A percentile compares a stretch with the other conserved stretches of the same genome.
phyloP scores from a whole-genome alignment of 1,140 invertebrate species.

The Trichogramma pretiosum region DNA sequence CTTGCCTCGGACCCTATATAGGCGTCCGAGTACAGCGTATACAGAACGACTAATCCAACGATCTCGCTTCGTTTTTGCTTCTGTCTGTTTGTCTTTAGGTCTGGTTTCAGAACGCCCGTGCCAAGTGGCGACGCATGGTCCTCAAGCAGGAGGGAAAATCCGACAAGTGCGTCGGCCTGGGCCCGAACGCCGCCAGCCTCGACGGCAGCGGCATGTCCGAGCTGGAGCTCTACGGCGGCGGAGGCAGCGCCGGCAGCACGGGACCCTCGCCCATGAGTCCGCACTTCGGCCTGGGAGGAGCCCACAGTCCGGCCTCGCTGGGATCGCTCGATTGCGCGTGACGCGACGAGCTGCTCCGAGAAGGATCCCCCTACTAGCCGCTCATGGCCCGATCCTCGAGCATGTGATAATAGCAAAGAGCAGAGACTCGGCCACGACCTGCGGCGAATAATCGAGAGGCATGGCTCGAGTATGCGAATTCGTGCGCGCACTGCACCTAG shows the following conservation, averaged over 20 bases:
- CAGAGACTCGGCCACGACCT: too few relatives aligned
- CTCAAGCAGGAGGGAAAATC: constrained; percentile 72
- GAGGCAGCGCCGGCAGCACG: constrained; percentile 37
- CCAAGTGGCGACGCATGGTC: constrained; percentile 92
- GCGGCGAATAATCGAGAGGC: too few relatives aligned
- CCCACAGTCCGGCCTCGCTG: constrained; percentile 42
- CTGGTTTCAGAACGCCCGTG: constrained; percentile 97
- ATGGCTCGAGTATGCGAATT: too few relatives aligned
- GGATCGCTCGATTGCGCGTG: constrained; percentile 44
- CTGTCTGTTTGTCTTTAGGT: constrained; percentile 57
- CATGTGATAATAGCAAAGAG: too few relatives aligned
- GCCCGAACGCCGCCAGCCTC: constrained; percentile 36
- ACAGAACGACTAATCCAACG: too few relatives aligned
- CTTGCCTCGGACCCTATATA: too few relatives aligned
- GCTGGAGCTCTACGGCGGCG: constrained; percentile 38
- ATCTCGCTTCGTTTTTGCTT: constrained; percentile 1
- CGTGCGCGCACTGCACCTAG: too few relatives aligned
- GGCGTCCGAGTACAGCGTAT: too few relatives aligned
- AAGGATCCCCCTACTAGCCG: too few relatives aligned
- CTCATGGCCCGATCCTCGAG: too few relatives aligned
- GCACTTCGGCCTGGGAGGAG: constrained; percentile 39
- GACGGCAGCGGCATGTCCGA: constrained; percentile 39
- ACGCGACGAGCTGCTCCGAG: too few relatives aligned
- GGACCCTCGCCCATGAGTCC: constrained; percentile 42
- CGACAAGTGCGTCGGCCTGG: constrained; percentile 51